Conservation (phyloP, 2,113 vertebrate species). For the Numida meleagris region DNA sequence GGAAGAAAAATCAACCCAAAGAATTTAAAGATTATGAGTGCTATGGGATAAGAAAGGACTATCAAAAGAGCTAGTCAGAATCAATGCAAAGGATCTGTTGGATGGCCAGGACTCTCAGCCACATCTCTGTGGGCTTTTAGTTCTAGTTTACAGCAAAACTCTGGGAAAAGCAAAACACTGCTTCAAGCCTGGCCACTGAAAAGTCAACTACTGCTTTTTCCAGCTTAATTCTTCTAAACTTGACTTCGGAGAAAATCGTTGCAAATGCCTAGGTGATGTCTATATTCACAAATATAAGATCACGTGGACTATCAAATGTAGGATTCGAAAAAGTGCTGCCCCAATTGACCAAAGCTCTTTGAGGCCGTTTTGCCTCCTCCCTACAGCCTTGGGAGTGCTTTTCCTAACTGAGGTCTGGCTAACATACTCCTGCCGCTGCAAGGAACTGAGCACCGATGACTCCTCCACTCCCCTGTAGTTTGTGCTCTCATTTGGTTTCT, state of each 20-base stretch:
- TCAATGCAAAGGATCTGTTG: neutral
- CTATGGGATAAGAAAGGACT: neutral
- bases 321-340: neutral
- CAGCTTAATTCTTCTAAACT: neutral
- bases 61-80: neutral
- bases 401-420: neutral
- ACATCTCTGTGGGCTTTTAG: neutral
- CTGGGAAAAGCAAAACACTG: neutral
- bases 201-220: neutral
- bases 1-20: neutral
- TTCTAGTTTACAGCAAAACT: neutral
- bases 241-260: neutral
- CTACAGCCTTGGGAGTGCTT: neutral
- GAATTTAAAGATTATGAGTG: neutral
- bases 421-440: neutral
- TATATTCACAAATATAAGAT: neutral
- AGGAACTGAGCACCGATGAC: neutral
- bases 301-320: neutral
- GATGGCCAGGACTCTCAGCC: neutral
- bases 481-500: neutral
- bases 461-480: neutral
- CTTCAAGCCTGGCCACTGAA: neutral
- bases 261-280: neutral
- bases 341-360: neutral
- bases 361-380: neutral